Evolutionary conservation across 2,113 vertebrate species (phyloP).

Genomic region (Nyctibius bracteatus): DNA sequence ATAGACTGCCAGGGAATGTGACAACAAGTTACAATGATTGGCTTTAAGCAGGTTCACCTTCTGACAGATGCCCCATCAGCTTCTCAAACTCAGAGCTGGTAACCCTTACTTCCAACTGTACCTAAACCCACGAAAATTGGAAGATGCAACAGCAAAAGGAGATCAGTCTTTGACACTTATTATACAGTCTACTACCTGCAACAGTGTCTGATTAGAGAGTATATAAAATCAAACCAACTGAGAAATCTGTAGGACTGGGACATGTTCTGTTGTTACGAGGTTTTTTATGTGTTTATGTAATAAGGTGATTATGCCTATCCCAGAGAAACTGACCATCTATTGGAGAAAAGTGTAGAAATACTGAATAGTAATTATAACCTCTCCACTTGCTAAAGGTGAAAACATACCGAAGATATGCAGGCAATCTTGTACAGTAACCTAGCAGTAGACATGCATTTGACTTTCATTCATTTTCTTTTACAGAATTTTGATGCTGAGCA

Average conservation of each 20-base stretch:
- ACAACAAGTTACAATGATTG: constrained; percentile 82
- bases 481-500: background rate
- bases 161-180: background rate
- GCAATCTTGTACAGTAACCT: background rate
- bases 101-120: constrained; percentile 80
- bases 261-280: background rate
- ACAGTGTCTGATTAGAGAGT: background rate
- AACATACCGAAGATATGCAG: background rate
- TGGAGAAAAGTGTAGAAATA: background rate
- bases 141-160: background rate
- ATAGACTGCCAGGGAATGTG: constrained; percentile 79
- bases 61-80: constrained; percentile 82
- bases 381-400: background rate
- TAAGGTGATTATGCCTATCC: background rate
- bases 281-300: background rate
- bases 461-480: background rate
- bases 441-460: background rate
- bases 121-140: constrained; percentile 48
- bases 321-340: background rate
- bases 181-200: background rate
- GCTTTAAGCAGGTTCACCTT: constrained; percentile 85
- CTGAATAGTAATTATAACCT: background rate
- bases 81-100: constrained; percentile 83
- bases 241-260: background rate
- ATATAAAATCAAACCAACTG: background rate